Conservation (phyloP, 30 jellyfish, hydroid and myxozoan species). For the Chironex yamaguchii region DNA sequence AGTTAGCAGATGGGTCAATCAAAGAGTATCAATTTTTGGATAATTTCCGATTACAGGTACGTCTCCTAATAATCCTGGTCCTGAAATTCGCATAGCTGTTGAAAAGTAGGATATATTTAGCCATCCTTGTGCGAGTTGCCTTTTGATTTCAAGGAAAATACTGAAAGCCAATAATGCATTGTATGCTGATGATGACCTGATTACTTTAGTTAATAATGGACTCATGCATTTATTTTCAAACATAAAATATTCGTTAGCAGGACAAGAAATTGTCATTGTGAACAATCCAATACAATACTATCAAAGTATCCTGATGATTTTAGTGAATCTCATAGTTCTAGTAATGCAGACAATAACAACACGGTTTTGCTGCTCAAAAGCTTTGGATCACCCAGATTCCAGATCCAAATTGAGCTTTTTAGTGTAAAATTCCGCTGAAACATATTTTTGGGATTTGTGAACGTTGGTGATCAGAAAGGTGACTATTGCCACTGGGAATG, state of each 20-base stretch:
- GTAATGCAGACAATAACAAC: not conserved
- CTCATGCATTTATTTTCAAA: not conserved
- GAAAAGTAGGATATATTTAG: not conserved
- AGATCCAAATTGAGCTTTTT: not conserved
- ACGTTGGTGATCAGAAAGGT: too few species aligned
- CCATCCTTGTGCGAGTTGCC: not conserved
- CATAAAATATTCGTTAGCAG: not conserved
- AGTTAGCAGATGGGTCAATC: too few species aligned
- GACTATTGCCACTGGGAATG: too few species aligned
- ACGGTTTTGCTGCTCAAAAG: not conserved
- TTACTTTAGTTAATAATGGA: not conserved
- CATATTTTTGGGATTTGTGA: not conserved
- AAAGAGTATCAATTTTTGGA: too few species aligned
- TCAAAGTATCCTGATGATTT: not conserved
- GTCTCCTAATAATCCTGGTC: not conserved
- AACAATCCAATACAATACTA: not conserved
- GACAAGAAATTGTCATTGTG: not conserved
- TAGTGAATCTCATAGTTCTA: not conserved
- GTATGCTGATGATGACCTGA: not conserved
- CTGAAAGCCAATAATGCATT: not conserved
- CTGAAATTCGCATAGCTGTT: not conserved
- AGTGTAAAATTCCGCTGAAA: not conserved
- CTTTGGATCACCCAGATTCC: not conserved
- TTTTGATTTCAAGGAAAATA: not conserved
- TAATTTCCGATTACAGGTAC: not conserved